A percentile compares a stretch with the other conserved stretches of the same genome.
phyloP scores from a whole-genome alignment of 2,888 invertebrate species.

The Nomada fabriciana region DNA sequence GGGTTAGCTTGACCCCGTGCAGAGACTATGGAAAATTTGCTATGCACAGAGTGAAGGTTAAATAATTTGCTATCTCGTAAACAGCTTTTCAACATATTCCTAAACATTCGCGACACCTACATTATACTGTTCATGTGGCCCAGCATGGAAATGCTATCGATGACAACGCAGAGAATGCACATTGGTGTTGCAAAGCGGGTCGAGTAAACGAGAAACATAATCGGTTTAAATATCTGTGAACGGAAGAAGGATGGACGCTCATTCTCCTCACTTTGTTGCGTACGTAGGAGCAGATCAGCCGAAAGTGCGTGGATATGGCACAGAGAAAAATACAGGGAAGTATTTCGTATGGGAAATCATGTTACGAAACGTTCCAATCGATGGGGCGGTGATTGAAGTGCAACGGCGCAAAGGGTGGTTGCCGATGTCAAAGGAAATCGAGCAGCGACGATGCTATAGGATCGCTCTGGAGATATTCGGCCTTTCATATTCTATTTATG shows the following conservation, averaged over 20 bases:
- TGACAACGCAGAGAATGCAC: too few relatives aligned
- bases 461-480: conserved; percentile 52
- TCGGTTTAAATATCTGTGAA: not conserved
- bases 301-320: conserved; percentile 34
- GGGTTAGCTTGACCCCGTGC: too few relatives aligned
- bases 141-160: too few relatives aligned
- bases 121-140: too few relatives aligned
- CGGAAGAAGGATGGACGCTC: not conserved
- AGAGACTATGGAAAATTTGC: too few relatives aligned
- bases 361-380: conserved; percentile 75
- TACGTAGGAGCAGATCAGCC: conserved; percentile 5
- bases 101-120: too few relatives aligned
- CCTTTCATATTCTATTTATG: conserved; percentile 69
- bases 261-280: conserved; percentile 14
- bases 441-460: conserved; percentile 48
- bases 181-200: too few relatives aligned
- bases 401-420: conserved; percentile 74
- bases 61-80: too few relatives aligned
- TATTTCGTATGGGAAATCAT: conserved; percentile 74
- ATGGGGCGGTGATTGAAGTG: conserved; percentile 75
- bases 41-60: too few relatives aligned
- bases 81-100: too few relatives aligned
- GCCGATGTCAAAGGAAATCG: conserved; percentile 77
- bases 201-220: not conserved
- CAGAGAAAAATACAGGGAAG: conserved; percentile 52